Evolutionary conservation across 1,140 invertebrate genomes (phyloP), one percentile per base, ranked within the genome.

Genomic region (Magallana gigas): DNA sequence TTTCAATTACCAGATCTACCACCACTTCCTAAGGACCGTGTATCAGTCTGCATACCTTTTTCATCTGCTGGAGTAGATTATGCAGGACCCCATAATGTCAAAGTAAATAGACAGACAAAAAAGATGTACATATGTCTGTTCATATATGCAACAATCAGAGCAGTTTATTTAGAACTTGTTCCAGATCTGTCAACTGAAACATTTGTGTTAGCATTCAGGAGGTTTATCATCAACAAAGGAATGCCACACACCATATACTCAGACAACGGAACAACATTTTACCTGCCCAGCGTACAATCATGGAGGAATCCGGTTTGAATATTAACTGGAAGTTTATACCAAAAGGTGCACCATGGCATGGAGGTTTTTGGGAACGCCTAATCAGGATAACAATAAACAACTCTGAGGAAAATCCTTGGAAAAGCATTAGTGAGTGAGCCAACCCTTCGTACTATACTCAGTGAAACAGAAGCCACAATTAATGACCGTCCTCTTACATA

Each of bases 21-120:
- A 57, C 89, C 82, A 9, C 48, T 90, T n/a, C 87, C 84, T 1
- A 87, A 83, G 29, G 36, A 59, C 56, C 57, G 87, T 76, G 76
- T 87, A 14, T 11, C n/a, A n/a, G 76, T 71, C 8, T 16, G 11
- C 1, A 48, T 64, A 59, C 87, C 85, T 1, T 90, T 90, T 83
- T 57, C 48, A 16, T 57, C 85, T 14, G 87, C 60, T 56, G 88
- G 89, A 57, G 71, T 90, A 9, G 83, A 88, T 62, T 88, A 87
- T 83, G 76, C 88, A 18, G 89, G 89, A n/a, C 56, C 86, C n/a
- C 64, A 88, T 7, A 18, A 88, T 64, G 57, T 88, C 2, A 85
- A 83, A 71, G 12, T 48, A 48, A 60, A 60, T 48, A 36, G 59
- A 56, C 57, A 60, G 36, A 62, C 7, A 1, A 9, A 14, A 16